These are phyloP conservation scores for Hozukius guyotensis DNA, from an alignment of 2,797 vertebrate genomes.

Conservation along the genomic window DNA sequence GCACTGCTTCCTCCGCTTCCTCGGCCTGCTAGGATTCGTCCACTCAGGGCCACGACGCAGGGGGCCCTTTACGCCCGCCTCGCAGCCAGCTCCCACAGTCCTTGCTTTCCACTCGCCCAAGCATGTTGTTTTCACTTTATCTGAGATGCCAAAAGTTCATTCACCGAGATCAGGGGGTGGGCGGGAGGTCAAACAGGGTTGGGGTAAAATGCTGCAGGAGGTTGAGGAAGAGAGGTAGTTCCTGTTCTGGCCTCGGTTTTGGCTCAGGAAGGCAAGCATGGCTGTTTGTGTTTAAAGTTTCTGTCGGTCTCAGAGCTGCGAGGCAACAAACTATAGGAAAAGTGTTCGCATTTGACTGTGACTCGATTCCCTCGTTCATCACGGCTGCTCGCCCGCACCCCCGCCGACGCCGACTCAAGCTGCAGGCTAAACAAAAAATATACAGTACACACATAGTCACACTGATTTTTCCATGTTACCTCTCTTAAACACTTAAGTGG, in stretches of 20 bases:
- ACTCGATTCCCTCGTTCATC: conserved; percentile 23
- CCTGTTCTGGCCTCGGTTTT: conserved; percentile 29
- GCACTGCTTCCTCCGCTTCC: conserved; percentile 74
- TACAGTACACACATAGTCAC: background rate
- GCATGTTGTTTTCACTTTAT: conserved; percentile 72
- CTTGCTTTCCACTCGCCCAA: conserved; percentile 59
- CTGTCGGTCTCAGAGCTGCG: conserved; percentile 16
- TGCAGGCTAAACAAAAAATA: background rate
- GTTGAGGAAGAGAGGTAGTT: conserved; percentile 3
- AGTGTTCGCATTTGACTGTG: conserved; percentile 28
- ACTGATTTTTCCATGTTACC: conserved; percentile 31
- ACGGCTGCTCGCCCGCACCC: background rate
- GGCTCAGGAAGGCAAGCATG: conserved; percentile 39
- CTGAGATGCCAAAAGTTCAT: conserved; percentile 62
- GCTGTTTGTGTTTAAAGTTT: conserved; percentile 61
- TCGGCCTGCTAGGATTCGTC: conserved; percentile 69
- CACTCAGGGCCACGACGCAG: conserved; percentile 60
- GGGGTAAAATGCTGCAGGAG: conserved; percentile 28
- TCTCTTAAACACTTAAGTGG: background rate
- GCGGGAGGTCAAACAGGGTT: conserved; percentile 15
- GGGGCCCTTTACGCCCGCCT: conserved; percentile 65
- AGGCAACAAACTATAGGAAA: conserved; percentile 20
- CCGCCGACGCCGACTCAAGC: background rate
- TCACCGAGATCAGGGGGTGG: conserved; percentile 39
- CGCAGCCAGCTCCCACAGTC: conserved; percentile 59